A percentile compares a stretch with the other conserved stretches of the same genome.
These are phyloP conservation scores for Clarias gariepinus DNA, from an alignment of 2,113 vertebrate species.

Conservation along the genomic window DNA sequence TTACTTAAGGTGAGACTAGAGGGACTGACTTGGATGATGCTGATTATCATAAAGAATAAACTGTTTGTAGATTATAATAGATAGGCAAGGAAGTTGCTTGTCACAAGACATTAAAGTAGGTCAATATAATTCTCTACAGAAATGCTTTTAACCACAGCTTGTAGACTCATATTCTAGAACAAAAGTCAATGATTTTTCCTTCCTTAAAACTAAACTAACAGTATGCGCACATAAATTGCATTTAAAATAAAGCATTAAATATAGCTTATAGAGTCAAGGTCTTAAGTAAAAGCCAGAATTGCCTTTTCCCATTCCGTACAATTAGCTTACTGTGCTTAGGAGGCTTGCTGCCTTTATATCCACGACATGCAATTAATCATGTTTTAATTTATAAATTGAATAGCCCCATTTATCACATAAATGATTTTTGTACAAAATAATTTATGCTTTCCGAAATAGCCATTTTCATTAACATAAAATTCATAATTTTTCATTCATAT, in stretches of 20 bases:
- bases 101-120: too few species aligned
- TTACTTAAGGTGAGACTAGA: too few species aligned
- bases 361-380: conserved; percentile 42
- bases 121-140: too few species aligned
- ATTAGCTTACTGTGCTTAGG: conserved; percentile 45
- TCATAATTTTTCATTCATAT: neutral
- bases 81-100: too few species aligned
- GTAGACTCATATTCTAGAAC: neutral
- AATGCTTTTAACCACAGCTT: neutral
- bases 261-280: neutral
- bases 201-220: neutral
- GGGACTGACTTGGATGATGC: too few species aligned
- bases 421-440: conserved; percentile 44
- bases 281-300: conserved; percentile 3
- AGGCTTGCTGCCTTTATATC: conserved; percentile 28
- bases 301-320: conserved; percentile 42
- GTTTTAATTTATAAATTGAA: conserved; percentile 49
- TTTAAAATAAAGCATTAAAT: neutral
- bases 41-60: too few species aligned
- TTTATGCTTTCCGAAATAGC: conserved; percentile 40
- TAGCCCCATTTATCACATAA: conserved; percentile 45
- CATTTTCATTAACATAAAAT: conserved; percentile 40
- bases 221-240: neutral
- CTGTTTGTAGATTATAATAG: too few species aligned
- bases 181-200: neutral